These are phyloP conservation scores for Choloepus hoffmanni DNA, from an alignment of 2,113 vertebrate genomes.

Conservation along the genomic window DNA sequence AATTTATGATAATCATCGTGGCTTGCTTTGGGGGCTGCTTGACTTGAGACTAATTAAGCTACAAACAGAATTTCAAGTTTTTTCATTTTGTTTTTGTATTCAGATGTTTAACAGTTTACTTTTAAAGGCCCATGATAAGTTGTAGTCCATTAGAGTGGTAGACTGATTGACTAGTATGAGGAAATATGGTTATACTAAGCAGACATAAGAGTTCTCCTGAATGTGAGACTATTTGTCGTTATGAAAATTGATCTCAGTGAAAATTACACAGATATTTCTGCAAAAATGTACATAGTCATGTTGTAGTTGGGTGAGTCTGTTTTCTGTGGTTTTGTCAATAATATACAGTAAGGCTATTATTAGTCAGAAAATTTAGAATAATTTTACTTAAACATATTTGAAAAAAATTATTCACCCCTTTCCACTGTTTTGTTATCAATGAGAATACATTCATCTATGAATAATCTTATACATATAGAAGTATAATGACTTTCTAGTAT, in stretches of 20 bases:
- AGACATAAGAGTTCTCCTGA: neutral
- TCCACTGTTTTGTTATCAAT: constrained; percentile 22
- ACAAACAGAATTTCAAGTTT: constrained; percentile 6
- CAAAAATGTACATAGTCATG: neutral
- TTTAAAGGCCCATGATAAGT: neutral
- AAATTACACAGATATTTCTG: neutral
- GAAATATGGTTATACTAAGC: neutral
- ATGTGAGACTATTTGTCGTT: neutral
- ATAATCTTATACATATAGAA: neutral
- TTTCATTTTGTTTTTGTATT: constrained; percentile 61
- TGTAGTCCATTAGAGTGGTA: neutral
- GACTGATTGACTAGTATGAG: neutral
- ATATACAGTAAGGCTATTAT: neutral
- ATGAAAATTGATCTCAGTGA: neutral
- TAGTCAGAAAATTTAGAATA: constrained; percentile 1
- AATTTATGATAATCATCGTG: neutral
- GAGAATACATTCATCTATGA: constrained; percentile 34
- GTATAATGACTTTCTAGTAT: constrained; percentile 4
- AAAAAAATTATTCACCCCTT: constrained; percentile 38
- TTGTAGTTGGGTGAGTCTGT: neutral
- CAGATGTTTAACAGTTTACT: constrained; percentile 51
- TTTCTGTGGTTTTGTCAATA: neutral
- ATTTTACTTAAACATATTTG: neutral
- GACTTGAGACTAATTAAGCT: neutral
- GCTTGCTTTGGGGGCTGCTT: neutral